Conservation (phyloP, 2,113 vertebrate genomes). For the Grallaria varia region DNA sequence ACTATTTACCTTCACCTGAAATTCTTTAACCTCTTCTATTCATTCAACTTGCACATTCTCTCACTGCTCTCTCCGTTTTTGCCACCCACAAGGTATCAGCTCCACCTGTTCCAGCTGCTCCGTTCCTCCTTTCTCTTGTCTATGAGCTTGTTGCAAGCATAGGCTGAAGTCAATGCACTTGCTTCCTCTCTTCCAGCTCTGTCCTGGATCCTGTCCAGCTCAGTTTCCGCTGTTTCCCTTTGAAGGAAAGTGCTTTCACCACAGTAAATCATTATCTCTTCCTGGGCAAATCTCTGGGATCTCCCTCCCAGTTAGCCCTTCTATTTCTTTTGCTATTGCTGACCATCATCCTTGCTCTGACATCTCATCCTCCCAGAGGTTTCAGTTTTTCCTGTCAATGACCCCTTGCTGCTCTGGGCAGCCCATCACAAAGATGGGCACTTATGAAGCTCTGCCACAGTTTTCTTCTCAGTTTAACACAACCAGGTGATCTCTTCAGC, state of each 20-base stretch:
- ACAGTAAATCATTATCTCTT: background rate
- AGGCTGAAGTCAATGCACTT: background rate
- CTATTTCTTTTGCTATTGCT: background rate
- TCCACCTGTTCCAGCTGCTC: background rate
- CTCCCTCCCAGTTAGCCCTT: background rate
- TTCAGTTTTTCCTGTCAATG: background rate
- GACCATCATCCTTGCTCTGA: background rate
- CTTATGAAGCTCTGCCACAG: background rate
- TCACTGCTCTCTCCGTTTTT: background rate
- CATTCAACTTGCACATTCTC: background rate
- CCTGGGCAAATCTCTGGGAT: background rate
- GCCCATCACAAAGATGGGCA: fast-evolving
- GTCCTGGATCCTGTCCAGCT: background rate
- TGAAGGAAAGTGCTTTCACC: background rate
- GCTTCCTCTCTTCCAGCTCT: background rate
- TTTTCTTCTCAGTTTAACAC: background rate
- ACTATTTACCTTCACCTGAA: background rate
- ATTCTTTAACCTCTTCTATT: background rate
- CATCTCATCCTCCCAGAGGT: background rate
- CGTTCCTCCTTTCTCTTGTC: background rate
- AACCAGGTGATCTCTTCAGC: background rate
- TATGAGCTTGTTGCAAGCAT: background rate
- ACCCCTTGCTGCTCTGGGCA: background rate
- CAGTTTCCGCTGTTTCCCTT: background rate
- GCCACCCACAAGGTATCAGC: background rate